phyloP scores from a whole-genome alignment of 2,113 vertebrate species.

The Engraulis encrasicolus region DNA sequence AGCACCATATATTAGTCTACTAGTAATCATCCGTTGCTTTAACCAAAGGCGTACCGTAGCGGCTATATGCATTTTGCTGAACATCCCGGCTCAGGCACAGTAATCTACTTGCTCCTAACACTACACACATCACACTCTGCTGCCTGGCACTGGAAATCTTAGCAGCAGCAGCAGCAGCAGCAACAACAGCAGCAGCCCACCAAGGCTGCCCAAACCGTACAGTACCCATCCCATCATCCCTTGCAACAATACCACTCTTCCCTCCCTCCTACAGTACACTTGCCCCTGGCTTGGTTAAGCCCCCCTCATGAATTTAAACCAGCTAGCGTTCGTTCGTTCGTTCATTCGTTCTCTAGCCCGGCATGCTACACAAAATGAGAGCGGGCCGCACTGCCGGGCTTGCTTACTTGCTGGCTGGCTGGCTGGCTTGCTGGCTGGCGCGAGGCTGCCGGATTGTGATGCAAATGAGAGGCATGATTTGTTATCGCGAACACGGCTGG shows the following conservation, averaged over 20 bases:
- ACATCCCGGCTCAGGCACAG: neutral
- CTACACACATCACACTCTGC: neutral
- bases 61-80: neutral
- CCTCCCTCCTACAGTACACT: neutral
- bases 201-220: neutral
- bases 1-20: neutral
- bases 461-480: conserved; percentile 57
- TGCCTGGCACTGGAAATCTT: neutral
- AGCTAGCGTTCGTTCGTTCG: neutral
- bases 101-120: neutral
- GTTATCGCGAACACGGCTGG: conserved; percentile 48
- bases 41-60: neutral
- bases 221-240: neutral
- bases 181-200: neutral
- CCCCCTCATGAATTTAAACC: conserved; percentile 53
- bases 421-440: neutral
- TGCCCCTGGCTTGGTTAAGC: conserved; percentile 13
- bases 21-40: neutral
- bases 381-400: neutral
- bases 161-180: too few species aligned
- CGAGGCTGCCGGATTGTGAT: conserved; percentile 44
- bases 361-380: neutral
- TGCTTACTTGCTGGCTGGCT: neutral
- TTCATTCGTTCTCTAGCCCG: conserved; percentile 19
- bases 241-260: conserved; percentile 3